phyloP scores from a whole-genome alignment of 2,797 vertebrate species.

The Crax fasciolata region DNA sequence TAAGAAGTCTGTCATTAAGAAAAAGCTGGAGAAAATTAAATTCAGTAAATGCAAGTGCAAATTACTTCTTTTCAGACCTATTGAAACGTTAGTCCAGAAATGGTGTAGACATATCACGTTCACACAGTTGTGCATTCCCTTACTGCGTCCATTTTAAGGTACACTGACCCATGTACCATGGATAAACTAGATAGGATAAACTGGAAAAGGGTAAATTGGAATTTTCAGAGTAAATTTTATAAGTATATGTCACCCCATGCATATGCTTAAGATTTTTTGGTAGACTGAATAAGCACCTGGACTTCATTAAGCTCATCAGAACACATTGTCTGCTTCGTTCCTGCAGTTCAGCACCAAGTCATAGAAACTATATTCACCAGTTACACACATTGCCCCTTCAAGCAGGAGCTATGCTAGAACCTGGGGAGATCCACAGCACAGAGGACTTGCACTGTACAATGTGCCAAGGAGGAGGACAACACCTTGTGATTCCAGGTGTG shows the following conservation, averaged over 20 bases:
- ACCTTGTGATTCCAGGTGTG: background rate
- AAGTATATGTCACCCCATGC: background rate
- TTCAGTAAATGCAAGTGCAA: background rate
- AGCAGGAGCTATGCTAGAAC: background rate
- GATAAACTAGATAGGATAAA: background rate
- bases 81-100: background rate
- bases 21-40: background rate
- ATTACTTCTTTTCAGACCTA: background rate
- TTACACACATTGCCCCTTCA: background rate
- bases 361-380: background rate
- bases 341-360: background rate
- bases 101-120: background rate
- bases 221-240: background rate
- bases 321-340: background rate
- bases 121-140: background rate
- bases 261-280: background rate
- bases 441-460: background rate
- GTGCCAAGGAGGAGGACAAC: background rate
- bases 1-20: background rate
- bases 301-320: background rate
- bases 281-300: background rate
- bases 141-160: background rate
- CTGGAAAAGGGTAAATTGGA: background rate
- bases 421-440: background rate
- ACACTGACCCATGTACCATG: background rate